Conservation (phyloP, 53 echinoderm and acorn worm species). For the Apostichopus leukothele region DNA sequence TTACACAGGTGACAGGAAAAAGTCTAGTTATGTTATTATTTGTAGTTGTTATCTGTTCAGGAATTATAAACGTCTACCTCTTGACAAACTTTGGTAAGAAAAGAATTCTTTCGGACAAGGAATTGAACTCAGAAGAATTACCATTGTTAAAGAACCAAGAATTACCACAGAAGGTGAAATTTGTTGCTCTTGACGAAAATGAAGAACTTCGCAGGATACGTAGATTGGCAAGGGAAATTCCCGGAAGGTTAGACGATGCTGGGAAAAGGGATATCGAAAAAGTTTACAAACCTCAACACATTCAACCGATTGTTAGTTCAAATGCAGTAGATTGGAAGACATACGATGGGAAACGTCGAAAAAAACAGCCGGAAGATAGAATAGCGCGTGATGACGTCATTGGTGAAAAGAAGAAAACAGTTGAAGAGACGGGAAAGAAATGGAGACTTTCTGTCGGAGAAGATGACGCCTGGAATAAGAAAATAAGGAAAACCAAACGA, state of each 20-base stretch:
- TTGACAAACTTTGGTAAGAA: constrained; percentile 5
- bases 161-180: background rate
- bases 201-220: background rate
- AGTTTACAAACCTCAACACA: background rate
- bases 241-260: background rate
- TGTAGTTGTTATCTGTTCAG: background rate
- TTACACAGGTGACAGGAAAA: background rate
- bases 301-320: background rate
- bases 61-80: background rate
- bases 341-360: background rate
- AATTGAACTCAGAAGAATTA: background rate
- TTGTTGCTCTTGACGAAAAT: background rate
- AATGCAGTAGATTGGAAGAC: too few species aligned
- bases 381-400: constrained; percentile 9
- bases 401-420: constrained; percentile 10
- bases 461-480: background rate
- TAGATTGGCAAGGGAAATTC: constrained; percentile 4
- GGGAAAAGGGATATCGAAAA: background rate
- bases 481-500: background rate
- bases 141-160: background rate
- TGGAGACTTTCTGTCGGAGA: background rate
- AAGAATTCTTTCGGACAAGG: background rate
- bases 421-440: constrained; percentile 41
- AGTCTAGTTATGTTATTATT: background rate
- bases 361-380: background rate